A percentile compares a stretch with the other conserved stretches of the same genome.
Evolutionary conservation across 2,113 vertebrate species (phyloP).

Genomic region (Planiliza haematocheilus): DNA sequence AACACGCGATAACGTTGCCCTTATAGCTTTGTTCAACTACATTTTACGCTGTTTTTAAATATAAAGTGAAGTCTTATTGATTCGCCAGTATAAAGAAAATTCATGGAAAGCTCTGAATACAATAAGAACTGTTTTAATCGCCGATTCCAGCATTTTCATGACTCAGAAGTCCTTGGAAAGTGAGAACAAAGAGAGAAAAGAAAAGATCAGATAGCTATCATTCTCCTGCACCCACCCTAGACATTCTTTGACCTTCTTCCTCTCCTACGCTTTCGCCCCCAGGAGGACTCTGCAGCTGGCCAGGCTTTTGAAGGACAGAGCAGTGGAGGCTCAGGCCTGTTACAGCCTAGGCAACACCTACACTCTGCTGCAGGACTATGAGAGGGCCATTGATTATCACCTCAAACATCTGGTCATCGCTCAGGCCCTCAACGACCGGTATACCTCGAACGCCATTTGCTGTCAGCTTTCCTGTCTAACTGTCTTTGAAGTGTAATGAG

Average conservation of each 20-base stretch:
- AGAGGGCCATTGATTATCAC: conserved; percentile 95
- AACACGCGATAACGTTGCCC: not conserved
- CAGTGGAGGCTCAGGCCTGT: conserved; percentile 96
- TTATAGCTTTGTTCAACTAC: no score
- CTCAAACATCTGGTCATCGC: conserved; percentile 96
- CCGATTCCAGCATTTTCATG: not conserved
- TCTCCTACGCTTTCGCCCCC: conserved; percentile 34
- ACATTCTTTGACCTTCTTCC: conserved; percentile 61
- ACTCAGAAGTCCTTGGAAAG: conserved; percentile 13
- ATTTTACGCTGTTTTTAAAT: no score
- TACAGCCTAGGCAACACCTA: conserved; percentile 98
- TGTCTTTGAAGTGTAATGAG: conserved; percentile 35
- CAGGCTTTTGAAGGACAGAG: conserved; percentile 91
- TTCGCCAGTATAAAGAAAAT: no score
- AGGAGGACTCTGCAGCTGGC: conserved; percentile 94
- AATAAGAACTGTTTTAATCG: not conserved
- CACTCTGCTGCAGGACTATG: conserved; percentile 95
- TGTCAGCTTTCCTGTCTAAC: conserved; percentile 13
- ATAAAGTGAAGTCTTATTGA: no score
- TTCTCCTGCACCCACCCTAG: conserved; percentile 49
- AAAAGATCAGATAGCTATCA: conserved; percentile 51
- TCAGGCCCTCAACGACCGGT: conserved; percentile 92
- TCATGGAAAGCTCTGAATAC: no score
- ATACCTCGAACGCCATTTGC: conserved; percentile 22
- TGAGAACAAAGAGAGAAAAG: conserved; percentile 15